Evolutionary conservation across 2,888 invertebrate species (phyloP).

Genomic region (Chalcis sispes): DNA sequence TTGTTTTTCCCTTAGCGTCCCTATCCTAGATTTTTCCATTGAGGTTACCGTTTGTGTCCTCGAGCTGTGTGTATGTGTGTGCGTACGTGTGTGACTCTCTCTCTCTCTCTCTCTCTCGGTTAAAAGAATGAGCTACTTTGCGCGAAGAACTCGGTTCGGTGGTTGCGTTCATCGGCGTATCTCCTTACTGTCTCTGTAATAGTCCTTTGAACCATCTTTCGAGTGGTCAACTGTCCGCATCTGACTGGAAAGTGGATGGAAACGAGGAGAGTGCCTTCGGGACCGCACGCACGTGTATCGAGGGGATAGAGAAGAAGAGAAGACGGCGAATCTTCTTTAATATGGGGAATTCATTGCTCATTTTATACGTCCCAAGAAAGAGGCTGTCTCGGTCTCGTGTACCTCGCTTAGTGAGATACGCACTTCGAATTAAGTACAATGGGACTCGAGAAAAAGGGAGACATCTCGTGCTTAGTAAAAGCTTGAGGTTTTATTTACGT

Average conservation of each 20-base stretch:
- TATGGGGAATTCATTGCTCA: constrained; percentile 37
- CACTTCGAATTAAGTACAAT: constrained; percentile 4
- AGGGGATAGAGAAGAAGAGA: no score
- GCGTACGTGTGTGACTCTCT: no score
- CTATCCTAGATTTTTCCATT: not conserved
- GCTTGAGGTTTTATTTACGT: not conserved
- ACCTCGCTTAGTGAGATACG: not conserved
- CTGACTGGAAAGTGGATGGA: constrained; percentile 27
- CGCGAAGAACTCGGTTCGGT: constrained; percentile 40
- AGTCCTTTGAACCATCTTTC: constrained; percentile 35
- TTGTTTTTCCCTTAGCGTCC: constrained; percentile 1
- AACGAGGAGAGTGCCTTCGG: constrained; percentile 5
- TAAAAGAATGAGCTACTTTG: constrained; percentile 34
- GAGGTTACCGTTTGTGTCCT: not conserved
- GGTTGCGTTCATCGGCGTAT: constrained; percentile 17
- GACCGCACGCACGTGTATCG: no score
- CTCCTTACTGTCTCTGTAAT: constrained; percentile 56
- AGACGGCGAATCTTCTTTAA: constrained; percentile 31
- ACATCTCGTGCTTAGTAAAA: not conserved
- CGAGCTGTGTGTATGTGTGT: no score
- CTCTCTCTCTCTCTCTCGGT: constrained; percentile 21
- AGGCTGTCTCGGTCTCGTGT: not conserved
- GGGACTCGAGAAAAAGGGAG: not conserved
- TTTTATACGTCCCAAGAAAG: not conserved
- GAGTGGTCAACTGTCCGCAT: constrained; percentile 16